phyloP scores from a whole-genome alignment of 2,113 vertebrate genomes.

The Leptobrachium ailaonicum region DNA sequence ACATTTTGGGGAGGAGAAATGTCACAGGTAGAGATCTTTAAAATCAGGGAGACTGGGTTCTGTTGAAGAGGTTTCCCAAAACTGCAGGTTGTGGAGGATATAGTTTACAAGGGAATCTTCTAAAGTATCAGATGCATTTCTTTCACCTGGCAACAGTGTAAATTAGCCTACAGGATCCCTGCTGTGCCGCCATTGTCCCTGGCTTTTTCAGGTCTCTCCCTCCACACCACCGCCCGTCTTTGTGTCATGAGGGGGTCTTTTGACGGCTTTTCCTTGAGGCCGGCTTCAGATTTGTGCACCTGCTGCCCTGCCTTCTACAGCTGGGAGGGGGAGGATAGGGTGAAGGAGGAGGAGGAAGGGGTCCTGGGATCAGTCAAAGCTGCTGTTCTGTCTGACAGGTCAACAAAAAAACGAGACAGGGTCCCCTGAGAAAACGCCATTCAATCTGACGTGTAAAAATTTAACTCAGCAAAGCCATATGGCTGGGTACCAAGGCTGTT shows the following conservation, averaged over 20 bases:
- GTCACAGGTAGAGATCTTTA: too few species aligned
- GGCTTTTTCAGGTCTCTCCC: constrained; percentile 47
- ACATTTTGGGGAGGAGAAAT: too few species aligned
- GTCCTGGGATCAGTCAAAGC: constrained; percentile 50
- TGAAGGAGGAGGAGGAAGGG: constrained; percentile 40
- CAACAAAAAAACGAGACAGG: constrained; percentile 49
- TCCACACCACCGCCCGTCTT: constrained; percentile 48
- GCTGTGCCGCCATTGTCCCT: constrained; percentile 42
- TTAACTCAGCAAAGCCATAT: constrained; percentile 48
- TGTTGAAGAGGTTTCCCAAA: not conserved
- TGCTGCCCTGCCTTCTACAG: constrained; percentile 49
- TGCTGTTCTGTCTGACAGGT: constrained; percentile 51
- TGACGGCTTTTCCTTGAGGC: constrained; percentile 49
- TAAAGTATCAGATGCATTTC: constrained; percentile 30
- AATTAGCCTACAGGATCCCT: constrained; percentile 44
- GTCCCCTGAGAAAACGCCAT: constrained; percentile 48
- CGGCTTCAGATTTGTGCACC: constrained; percentile 45
- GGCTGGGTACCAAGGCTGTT: constrained; percentile 40
- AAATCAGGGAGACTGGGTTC: not conserved
- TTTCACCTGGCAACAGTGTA: constrained; percentile 47
- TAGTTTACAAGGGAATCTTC: constrained; percentile 27
- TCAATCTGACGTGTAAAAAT: constrained; percentile 48
- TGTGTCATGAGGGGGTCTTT: constrained; percentile 45
- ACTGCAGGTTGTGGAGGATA: constrained; percentile 27
- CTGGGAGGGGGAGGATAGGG: constrained; percentile 37